Percentiles rank a stretch among this genome's conserved stretches.
These are phyloP conservation scores for Coracias cyanogaster DNA, from an alignment of 2,797 vertebrate species.

Conservation along the genomic window DNA sequence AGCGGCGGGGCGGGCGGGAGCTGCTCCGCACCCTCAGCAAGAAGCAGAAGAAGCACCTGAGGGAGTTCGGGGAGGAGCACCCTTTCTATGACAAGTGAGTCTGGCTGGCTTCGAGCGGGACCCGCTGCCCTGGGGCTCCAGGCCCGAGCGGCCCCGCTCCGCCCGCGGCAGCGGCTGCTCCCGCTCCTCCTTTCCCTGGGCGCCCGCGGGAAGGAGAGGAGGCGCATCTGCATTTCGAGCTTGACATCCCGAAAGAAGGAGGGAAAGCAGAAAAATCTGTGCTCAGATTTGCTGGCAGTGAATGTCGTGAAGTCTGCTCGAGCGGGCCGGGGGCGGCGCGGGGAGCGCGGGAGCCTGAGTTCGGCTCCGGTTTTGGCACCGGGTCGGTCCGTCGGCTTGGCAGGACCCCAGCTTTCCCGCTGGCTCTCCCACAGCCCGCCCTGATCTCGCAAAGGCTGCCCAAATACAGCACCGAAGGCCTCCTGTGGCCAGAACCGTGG, in stretches of 20 bases:
- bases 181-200: rapidly evolving
- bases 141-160: neutral
- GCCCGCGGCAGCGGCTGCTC: neutral
- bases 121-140: neutral
- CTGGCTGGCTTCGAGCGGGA: neutral
- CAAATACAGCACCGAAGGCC: rapidly evolving
- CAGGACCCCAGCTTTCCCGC: too few species aligned
- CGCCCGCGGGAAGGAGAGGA: rapidly evolving
- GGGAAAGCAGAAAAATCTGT: rapidly evolving
- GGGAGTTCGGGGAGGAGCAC: slow-evolving; percentile 94
- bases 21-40: slow-evolving; percentile 84
- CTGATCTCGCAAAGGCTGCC: rapidly evolving
- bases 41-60: slow-evolving; percentile 92
- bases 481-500: rapidly evolving
- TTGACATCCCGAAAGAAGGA: rapidly evolving
- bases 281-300: rapidly evolving
- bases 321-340: neutral
- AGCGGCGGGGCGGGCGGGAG: slow-evolving; percentile 75
- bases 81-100: slow-evolving; percentile 89
- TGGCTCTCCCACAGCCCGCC: rapidly evolving
- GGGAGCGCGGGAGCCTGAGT: neutral
- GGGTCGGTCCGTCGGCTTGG: neutral
- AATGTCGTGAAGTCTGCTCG: rapidly evolving
- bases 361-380: rapidly evolving
- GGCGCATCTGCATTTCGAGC: rapidly evolving